Conservation (phyloP, 1,140 invertebrate genomes). For the Cydia splendana region DNA sequence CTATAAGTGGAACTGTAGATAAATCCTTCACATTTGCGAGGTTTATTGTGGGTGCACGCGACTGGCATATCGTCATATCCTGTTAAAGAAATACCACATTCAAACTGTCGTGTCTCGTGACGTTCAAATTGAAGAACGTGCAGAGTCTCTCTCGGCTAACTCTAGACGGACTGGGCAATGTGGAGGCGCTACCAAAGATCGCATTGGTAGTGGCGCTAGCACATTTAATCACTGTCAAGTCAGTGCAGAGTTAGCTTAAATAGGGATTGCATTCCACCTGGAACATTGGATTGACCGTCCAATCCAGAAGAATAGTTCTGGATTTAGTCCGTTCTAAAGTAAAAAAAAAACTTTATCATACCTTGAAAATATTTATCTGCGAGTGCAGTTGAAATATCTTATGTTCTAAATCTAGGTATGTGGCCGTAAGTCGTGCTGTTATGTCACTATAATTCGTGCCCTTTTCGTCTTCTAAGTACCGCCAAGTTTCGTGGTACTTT, state of each 20-base stretch:
- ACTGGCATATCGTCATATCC: neutral
- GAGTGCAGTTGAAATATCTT: conserved; percentile 3
- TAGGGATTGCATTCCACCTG: too few species aligned
- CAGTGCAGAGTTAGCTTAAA: too few species aligned
- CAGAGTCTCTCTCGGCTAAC: too few species aligned
- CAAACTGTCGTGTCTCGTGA: too few species aligned
- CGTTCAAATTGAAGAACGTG: too few species aligned
- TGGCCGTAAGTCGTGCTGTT: neutral
- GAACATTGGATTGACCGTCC: too few species aligned
- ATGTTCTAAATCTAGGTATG: neutral
- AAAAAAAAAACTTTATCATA: neutral
- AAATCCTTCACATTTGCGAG: neutral
- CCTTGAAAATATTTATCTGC: conserved; percentile 3
- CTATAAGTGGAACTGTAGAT: conserved; percentile 20
- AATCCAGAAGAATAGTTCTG: too few species aligned
- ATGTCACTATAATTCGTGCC: neutral
- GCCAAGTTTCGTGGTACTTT: neutral
- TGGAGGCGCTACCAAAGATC: too few species aligned
- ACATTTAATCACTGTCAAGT: too few species aligned
- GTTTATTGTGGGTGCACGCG: neutral
- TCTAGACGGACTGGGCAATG: too few species aligned
- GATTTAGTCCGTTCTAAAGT: too few species aligned
- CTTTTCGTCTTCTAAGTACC: neutral
- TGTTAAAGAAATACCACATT: neutral
- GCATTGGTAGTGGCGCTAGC: too few species aligned